phyloP scores from a whole-genome alignment of 2,797 vertebrate species.

The Enteromius anoplus region DNA sequence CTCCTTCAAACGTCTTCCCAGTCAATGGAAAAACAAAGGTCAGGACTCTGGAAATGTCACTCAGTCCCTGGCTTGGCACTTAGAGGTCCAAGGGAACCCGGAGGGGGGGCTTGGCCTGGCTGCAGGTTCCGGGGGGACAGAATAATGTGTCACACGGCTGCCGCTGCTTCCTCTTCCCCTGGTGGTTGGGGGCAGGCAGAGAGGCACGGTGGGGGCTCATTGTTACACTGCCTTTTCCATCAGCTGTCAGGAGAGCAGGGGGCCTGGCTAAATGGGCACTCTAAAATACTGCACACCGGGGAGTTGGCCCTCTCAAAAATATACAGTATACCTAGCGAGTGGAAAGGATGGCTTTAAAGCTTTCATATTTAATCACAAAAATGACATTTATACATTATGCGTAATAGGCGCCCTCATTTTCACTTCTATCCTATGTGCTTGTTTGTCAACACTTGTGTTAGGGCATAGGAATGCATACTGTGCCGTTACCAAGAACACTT shows the following conservation, averaged over 20 bases:
- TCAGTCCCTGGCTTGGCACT: constrained; percentile 64
- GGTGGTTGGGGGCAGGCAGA: constrained; percentile 59
- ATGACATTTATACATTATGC: constrained; percentile 56
- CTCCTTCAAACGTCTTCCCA: constrained; percentile 65
- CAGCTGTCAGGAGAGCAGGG: constrained; percentile 65
- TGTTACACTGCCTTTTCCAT: constrained; percentile 65
- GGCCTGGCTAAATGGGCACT: constrained; percentile 64
- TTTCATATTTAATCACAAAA: constrained; percentile 59
- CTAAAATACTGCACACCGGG: constrained; percentile 61
- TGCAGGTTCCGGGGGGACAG: constrained; percentile 63
- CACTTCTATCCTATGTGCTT: constrained; percentile 5
- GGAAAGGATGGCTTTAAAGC: constrained; percentile 55
- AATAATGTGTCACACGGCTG: constrained; percentile 64
- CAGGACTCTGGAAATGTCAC: constrained; percentile 67
- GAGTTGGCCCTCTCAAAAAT: constrained; percentile 62
- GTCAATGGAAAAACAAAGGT: constrained; percentile 67
- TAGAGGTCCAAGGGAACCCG: constrained; percentile 61
- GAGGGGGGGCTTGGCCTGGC: constrained; percentile 60
- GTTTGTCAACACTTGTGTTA: constrained; percentile 47
- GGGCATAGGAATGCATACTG: constrained; percentile 1
- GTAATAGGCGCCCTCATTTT: constrained; percentile 21
- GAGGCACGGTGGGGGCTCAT: constrained; percentile 63
- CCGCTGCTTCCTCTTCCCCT: constrained; percentile 64
- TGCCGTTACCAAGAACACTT: constrained; percentile 14
- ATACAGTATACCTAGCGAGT: constrained; percentile 60